Percentiles rank a stretch among this genome's conserved stretches.
Evolutionary conservation across 92 coral and sea anemone species (phyloP).

Genomic region (Porites rus): DNA sequence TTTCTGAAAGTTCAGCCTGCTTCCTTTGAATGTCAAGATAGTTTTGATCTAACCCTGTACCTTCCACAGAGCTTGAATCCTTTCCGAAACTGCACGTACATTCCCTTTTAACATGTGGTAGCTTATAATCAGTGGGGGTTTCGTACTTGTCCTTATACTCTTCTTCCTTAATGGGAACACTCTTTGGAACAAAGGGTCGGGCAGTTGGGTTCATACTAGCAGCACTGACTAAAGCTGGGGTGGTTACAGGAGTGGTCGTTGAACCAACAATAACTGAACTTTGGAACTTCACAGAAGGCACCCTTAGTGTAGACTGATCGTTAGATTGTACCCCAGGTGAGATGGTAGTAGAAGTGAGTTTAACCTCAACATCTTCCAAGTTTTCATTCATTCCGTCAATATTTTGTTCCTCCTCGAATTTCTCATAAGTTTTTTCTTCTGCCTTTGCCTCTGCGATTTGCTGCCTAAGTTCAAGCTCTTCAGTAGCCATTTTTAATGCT

Average conservation of each 20-base stretch:
- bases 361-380: conserved; percentile 8
- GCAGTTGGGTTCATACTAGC: conserved; percentile 3
- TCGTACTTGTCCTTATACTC: too few species aligned
- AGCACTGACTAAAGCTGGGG: not conserved
- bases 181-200: not conserved
- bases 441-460: conserved; percentile 68
- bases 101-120: not conserved
- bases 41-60: conserved; percentile 35
- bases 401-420: conserved; percentile 41
- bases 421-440: conserved; percentile 71
- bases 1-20: conserved; percentile 68
- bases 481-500: conserved; percentile 38
- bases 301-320: not conserved
- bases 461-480: conserved; percentile 58
- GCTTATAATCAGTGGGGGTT: not conserved
- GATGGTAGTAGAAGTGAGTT: conserved; percentile 12
- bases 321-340: not conserved
- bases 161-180: conserved; percentile 6
- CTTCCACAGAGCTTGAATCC: conserved; percentile 10
- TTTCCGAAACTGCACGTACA: not conserved
- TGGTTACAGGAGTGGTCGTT: not conserved
- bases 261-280: conserved; percentile 2
- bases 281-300: not conserved
- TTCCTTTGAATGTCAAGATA: conserved; percentile 62
- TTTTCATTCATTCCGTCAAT: conserved; percentile 27